phyloP scores from a whole-genome alignment of 2,797 vertebrate species.

The Thunnus albacares region DNA sequence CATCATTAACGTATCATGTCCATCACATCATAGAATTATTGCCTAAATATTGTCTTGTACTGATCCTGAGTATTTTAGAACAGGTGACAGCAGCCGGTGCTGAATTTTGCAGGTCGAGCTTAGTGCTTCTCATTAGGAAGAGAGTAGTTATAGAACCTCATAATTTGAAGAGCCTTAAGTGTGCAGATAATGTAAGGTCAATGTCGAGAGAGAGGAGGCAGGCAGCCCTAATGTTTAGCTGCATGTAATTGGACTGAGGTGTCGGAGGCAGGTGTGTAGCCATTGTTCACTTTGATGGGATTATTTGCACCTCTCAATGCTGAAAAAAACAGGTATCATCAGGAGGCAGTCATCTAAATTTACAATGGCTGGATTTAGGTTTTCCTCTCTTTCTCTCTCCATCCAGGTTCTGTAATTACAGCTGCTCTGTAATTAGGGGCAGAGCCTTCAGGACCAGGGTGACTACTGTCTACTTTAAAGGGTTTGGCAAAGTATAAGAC shows the following conservation, averaged over 20 bases:
- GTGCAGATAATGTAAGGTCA: conserved; percentile 64
- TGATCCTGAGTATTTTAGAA: conserved; percentile 7
- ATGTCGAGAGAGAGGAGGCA: conserved; percentile 39
- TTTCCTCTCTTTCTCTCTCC: conserved; percentile 70
- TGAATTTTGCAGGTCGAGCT: conserved; percentile 25
- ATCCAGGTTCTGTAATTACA: conserved; percentile 87
- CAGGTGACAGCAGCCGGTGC: not conserved
- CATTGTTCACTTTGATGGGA: conserved; percentile 89
- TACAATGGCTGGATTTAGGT: conserved; percentile 84
- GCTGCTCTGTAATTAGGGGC: conserved; percentile 88
- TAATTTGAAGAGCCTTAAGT: conserved; percentile 54
- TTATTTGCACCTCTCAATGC: conserved; percentile 88
- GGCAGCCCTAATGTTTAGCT: conserved; percentile 74
- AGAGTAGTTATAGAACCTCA: conserved; percentile 61
- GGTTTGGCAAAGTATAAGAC: conserved; percentile 71
- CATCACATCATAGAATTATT: not conserved
- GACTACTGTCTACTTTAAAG: conserved; percentile 84
- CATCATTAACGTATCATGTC: not conserved
- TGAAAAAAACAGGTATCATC: conserved; percentile 87
- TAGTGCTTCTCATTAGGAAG: conserved; percentile 28
- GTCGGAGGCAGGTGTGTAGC: conserved; percentile 84
- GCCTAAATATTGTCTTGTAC: not conserved
- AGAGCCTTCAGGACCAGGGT: conserved; percentile 84
- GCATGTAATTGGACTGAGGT: conserved; percentile 81
- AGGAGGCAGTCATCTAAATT: conserved; percentile 82